Evolutionary conservation across 2,888 invertebrate genomes (phyloP).

Genomic region (Loripinus fragilis): DNA sequence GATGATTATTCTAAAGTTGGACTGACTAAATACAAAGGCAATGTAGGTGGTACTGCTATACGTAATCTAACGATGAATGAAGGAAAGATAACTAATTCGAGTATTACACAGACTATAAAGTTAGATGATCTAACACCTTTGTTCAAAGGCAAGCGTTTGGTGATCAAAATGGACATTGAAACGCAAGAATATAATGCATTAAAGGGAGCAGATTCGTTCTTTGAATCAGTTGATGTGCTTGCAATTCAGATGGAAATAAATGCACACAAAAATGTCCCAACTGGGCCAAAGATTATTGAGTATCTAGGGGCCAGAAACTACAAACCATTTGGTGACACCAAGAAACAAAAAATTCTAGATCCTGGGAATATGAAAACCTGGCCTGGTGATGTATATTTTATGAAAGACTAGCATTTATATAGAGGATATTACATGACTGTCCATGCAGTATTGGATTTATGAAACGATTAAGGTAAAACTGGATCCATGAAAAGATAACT

Average conservation of each 20-base stretch:
- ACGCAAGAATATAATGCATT: constrained; percentile 23
- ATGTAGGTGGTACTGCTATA: constrained; percentile 56
- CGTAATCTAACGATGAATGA: background rate
- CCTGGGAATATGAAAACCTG: background rate
- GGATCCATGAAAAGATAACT: too few relatives aligned
- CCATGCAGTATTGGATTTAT: too few relatives aligned
- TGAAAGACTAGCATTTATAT: background rate
- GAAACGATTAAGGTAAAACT: too few relatives aligned
- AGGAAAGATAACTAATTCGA: too few relatives aligned
- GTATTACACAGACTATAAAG: constrained; percentile 16
- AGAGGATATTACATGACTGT: too few relatives aligned
- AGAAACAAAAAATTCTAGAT: background rate
- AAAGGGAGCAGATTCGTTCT: constrained; percentile 16
- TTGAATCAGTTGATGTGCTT: constrained; percentile 20
- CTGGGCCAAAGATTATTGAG: constrained; percentile 21
- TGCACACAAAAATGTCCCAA: constrained; percentile 7
- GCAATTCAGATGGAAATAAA: constrained; percentile 26
- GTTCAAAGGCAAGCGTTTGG: constrained; percentile 22
- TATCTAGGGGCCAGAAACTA: constrained; percentile 16
- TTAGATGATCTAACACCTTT: constrained; percentile 26
- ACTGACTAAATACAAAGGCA: constrained; percentile 33
- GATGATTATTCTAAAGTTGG: constrained; percentile 26
- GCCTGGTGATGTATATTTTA: constrained; percentile 17
- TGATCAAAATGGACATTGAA: constrained; percentile 22
- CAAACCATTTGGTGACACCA: background rate